Conservation (phyloP, 1,140 invertebrate species). For the Zaprionus capensis region DNA sequence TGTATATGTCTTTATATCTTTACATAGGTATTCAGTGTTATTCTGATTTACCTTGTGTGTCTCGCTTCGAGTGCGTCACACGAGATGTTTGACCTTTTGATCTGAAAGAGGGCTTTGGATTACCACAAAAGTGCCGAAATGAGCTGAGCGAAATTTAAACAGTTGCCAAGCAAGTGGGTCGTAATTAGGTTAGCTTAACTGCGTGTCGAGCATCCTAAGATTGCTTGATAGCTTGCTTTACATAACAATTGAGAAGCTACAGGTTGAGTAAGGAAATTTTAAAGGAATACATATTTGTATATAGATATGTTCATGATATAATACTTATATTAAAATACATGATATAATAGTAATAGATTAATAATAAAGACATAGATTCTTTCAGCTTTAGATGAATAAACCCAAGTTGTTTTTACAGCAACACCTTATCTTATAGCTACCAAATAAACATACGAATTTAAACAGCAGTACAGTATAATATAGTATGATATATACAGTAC, state of each 20-base stretch:
- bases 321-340: too few relatives aligned
- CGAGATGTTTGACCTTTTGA: constrained; percentile 56
- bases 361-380: too few relatives aligned
- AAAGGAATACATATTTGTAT: too few relatives aligned
- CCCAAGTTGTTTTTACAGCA: not conserved
- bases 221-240: not conserved
- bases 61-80: not conserved
- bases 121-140: not conserved
- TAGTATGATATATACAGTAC: too few relatives aligned
- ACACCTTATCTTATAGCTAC: not conserved
- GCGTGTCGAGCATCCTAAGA: not conserved
- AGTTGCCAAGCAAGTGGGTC: not conserved
- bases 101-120: constrained; percentile 1
- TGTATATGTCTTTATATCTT: not conserved
- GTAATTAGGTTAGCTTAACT: not conserved
- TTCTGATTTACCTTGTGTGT: constrained; percentile 5
- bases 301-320: too few relatives aligned
- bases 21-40: not conserved
- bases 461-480: too few relatives aligned
- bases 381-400: too few relatives aligned
- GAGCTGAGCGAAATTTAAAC: not conserved
- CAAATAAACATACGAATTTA: not conserved
- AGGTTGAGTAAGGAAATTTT: not conserved
- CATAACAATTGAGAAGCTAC: not conserved
- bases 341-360: too few relatives aligned